These are phyloP conservation scores for Melinaea menophilus DNA, from an alignment of 2,888 invertebrate genomes.

Conservation along the genomic window DNA sequence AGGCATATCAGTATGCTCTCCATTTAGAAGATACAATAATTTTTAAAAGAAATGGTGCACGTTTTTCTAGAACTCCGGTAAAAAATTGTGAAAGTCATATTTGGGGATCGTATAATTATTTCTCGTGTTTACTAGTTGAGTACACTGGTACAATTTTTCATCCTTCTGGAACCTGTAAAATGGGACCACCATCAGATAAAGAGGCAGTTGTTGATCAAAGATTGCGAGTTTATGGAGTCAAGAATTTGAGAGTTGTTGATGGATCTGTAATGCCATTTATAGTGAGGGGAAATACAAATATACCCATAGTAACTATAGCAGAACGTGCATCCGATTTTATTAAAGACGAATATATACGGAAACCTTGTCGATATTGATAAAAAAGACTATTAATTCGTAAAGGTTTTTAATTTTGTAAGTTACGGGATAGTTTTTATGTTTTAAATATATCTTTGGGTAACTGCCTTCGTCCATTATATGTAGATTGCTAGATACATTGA, in stretches of 20 bases:
- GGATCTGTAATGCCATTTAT: slow-evolving; percentile 82
- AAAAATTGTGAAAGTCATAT: slow-evolving; percentile 74
- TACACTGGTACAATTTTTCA: slow-evolving; percentile 85
- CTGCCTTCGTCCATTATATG: no score
- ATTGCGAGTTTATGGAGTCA: slow-evolving; percentile 80
- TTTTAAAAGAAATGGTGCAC: slow-evolving; percentile 76
- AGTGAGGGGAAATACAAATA: slow-evolving; percentile 87
- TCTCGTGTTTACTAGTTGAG: slow-evolving; percentile 79
- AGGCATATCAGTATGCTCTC: slow-evolving; percentile 78
- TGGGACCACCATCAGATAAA: slow-evolving; percentile 80
- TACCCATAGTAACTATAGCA: slow-evolving; percentile 90
- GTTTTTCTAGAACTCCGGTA: slow-evolving; percentile 75
- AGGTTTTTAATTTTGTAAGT: no score
- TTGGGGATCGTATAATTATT: slow-evolving; percentile 82
- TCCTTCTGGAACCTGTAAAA: slow-evolving; percentile 83
- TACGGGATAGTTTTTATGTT: no score
- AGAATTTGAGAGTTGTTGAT: slow-evolving; percentile 81
- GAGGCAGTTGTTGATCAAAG: slow-evolving; percentile 82
- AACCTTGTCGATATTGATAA: not conserved
- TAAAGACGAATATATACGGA: slow-evolving; percentile 73
- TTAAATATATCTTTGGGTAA: no score
- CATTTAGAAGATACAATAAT: slow-evolving; percentile 79
- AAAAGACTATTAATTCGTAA: no score
- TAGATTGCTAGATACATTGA: no score
- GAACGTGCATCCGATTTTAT: slow-evolving; percentile 90